These are phyloP conservation scores for Caenorhabditis inopinata DNA, from an alignment of 1,140 invertebrate genomes.

Conservation along the genomic window DNA sequence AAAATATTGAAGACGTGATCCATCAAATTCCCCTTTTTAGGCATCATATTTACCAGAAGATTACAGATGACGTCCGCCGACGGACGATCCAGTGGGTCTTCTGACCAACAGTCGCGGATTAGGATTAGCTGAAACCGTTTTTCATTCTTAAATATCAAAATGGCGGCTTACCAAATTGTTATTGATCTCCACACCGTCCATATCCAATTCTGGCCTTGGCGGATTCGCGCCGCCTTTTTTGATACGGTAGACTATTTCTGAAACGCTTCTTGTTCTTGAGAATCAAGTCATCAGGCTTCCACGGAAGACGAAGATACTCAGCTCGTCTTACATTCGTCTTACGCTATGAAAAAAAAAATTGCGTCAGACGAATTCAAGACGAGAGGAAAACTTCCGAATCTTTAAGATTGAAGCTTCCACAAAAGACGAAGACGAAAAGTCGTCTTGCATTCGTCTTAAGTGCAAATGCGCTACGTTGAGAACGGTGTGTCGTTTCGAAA, in stretches of 20 bases:
- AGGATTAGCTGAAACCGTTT: slow-evolving; percentile 36
- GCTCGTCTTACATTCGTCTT: no score
- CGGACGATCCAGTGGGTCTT: slow-evolving; percentile 82
- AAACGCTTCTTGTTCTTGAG: neutral
- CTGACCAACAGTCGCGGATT: slow-evolving; percentile 71
- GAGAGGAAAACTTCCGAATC: no score
- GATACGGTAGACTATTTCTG: slow-evolving; percentile 48
- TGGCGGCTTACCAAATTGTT: slow-evolving; percentile 31
- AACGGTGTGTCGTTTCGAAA: no score
- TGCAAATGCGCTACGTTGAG: no score
- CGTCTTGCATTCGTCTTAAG: no score
- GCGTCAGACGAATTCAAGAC: no score
- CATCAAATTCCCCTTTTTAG: slow-evolving; percentile 74
- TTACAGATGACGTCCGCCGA: slow-evolving; percentile 78
- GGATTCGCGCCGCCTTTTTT: slow-evolving; percentile 43
- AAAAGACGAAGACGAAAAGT: no score
- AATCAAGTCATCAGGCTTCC: no score
- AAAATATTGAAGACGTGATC: slow-evolving; percentile 83
- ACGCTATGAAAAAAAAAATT: no score
- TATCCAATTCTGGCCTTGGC: slow-evolving; percentile 25
- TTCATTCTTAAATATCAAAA: neutral
- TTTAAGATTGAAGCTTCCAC: no score
- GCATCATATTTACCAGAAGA: slow-evolving; percentile 43
- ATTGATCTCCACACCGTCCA: slow-evolving; percentile 41
- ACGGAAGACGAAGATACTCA: no score